These are phyloP conservation scores for Rhinogobius similis DNA, from an alignment of 2,113 vertebrate species.

Conservation along the genomic window DNA sequence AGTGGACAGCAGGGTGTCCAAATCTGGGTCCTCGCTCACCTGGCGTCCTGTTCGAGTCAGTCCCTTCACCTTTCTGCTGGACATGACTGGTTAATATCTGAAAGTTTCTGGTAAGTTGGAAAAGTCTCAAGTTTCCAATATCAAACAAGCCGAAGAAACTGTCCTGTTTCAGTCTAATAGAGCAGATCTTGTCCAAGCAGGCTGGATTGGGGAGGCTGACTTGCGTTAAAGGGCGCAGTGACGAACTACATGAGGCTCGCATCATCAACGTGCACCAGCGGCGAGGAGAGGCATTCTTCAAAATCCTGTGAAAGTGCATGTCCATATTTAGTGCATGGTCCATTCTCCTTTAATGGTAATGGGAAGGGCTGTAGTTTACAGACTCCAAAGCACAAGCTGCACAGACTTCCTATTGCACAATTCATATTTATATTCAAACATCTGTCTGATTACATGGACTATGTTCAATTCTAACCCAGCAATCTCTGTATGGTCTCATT, in stretches of 20 bases:
- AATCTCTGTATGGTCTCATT: background rate
- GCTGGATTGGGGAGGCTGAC: conserved; percentile 44
- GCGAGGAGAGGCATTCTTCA: conserved; percentile 93
- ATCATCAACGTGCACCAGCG: conserved; percentile 83
- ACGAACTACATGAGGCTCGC: conserved; percentile 59
- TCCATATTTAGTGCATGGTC: conserved; percentile 95
- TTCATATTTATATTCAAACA: conserved; percentile 42
- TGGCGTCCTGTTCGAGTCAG: conserved; percentile 77
- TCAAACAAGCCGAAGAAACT: conserved; percentile 6
- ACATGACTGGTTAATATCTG: conserved; percentile 58
- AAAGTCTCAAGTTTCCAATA: background rate
- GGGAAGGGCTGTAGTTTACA: conserved; percentile 80
- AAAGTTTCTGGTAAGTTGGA: conserved; percentile 5
- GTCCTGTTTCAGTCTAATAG: conserved; percentile 42
- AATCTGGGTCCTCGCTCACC: conserved; percentile 83
- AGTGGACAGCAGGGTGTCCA: conserved; percentile 81
- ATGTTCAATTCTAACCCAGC: conserved; percentile 4
- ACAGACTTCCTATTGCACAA: conserved; percentile 66
- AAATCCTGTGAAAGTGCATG: conserved; percentile 92
- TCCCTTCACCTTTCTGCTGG: conserved; percentile 74
- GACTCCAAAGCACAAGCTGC: conserved; percentile 74
- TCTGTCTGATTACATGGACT: background rate
- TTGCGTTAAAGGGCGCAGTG: conserved; percentile 54
- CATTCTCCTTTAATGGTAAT: conserved; percentile 97
- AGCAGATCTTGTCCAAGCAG: conserved; percentile 58